A percentile compares a stretch with the other conserved stretches of the same genome.
phyloP scores from a whole-genome alignment of 2,797 vertebrate species.

The Jordanella pulchra region DNA sequence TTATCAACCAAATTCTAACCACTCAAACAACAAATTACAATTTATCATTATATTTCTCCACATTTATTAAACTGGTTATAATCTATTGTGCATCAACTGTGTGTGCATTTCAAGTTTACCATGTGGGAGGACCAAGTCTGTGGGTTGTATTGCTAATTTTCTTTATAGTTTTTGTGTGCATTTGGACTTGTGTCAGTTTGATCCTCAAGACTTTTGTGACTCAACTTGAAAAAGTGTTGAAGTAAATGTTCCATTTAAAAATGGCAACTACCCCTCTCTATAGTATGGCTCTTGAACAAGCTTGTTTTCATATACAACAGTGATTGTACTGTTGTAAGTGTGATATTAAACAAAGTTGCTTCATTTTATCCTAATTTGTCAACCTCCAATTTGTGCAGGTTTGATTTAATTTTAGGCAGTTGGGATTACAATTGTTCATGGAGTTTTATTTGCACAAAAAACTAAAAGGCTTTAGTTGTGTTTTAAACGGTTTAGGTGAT shows the following conservation, averaged over 20 bases:
- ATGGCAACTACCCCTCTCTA: neutral
- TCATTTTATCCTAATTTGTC: neutral
- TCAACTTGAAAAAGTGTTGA: neutral
- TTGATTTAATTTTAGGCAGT: neutral
- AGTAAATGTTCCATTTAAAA: neutral
- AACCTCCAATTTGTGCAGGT: neutral
- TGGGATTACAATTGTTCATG: neutral
- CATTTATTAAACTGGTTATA: neutral
- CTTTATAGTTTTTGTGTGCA: neutral
- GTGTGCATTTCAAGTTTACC: neutral
- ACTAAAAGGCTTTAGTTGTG: neutral
- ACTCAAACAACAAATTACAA: neutral
- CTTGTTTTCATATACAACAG: too few species aligned
- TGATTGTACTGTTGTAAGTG: neutral
- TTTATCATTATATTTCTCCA: neutral
- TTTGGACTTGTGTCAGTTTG: neutral
- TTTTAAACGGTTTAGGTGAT: neutral
- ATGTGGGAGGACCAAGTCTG: neutral
- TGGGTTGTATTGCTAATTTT: neutral
- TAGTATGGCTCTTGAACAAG: neutral
- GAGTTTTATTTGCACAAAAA: neutral
- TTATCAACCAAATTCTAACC: constrained; percentile 31
- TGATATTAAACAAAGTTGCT: neutral
- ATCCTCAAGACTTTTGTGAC: neutral
- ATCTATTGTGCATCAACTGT: neutral